Percentiles rank a stretch among this genome's conserved stretches.
Conservation (phyloP, 2,797 vertebrate genomes). For the Lophotriccus pileatus region DNA sequence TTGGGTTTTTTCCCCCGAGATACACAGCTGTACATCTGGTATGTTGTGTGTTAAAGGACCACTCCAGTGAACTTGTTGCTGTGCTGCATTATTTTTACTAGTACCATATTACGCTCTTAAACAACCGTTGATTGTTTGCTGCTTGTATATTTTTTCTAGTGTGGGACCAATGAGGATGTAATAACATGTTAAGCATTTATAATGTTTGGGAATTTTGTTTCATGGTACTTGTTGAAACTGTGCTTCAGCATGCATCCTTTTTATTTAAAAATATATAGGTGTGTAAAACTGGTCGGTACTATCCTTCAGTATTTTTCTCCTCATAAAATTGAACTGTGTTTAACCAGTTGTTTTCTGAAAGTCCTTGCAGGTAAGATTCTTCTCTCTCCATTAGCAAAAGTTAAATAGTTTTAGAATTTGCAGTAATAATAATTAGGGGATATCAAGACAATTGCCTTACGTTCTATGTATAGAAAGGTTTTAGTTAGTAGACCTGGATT, state of each 20-base stretch:
- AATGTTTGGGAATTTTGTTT: background rate
- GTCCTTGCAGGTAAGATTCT: background rate
- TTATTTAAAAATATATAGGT: background rate
- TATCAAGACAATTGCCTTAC: background rate
- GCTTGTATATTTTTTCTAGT: background rate
- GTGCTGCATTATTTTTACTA: slow-evolving; percentile 59
- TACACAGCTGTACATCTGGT: slow-evolving; percentile 19
- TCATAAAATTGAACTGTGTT: background rate
- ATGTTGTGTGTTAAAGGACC: slow-evolving; percentile 28
- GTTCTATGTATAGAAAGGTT: background rate
- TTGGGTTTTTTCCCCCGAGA: background rate
- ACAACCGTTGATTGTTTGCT: background rate
- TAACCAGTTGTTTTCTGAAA: background rate
- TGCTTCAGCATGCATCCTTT: background rate
- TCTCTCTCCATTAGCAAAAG: background rate
- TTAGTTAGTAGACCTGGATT: background rate
- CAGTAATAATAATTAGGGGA: background rate
- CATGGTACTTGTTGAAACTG: slow-evolving; percentile 60
- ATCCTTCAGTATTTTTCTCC: background rate
- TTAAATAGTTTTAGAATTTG: background rate
- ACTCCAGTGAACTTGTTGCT: slow-evolving; percentile 79
- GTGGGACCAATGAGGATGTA: background rate
- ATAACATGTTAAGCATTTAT: background rate
- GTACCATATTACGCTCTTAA: background rate
- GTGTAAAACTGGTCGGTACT: background rate